Conservation (phyloP, 2,797 vertebrate species). For the Rhabdophis nuchalis region DNA sequence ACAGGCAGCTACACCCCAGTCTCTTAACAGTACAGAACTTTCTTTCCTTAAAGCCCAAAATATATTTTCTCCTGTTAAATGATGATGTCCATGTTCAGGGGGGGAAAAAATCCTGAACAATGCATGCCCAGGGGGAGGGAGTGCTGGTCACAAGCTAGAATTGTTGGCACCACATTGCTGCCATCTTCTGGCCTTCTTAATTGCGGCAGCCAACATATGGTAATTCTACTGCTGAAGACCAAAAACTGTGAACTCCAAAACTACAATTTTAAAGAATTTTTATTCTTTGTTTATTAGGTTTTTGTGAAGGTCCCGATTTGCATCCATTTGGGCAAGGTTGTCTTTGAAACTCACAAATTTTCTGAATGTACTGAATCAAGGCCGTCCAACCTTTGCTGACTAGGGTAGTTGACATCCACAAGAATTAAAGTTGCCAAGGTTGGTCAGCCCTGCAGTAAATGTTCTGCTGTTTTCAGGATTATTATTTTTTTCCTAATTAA, state of each 20-base stretch:
- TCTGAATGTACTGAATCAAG: neutral
- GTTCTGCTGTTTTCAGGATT: neutral
- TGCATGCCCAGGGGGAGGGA: neutral
- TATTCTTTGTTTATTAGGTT: neutral
- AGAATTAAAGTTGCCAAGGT: neutral
- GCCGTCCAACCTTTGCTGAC: neutral
- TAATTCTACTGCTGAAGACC: neutral
- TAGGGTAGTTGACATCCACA: neutral
- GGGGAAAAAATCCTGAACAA: neutral
- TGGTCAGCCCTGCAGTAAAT: neutral
- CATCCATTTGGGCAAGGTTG: neutral
- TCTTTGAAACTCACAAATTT: neutral
- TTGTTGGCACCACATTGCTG: neutral
- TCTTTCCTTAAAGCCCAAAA: neutral
- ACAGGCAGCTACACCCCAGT: neutral
- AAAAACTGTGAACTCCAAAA: neutral
- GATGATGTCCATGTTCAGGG: neutral
- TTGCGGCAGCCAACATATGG: neutral
- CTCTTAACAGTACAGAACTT: neutral
- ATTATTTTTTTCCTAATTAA: constrained; percentile 6
- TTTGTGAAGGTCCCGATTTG: neutral
- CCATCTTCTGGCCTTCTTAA: neutral
- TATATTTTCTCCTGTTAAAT: neutral
- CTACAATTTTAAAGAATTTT: neutral
- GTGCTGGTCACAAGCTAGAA: neutral